Conservation (phyloP, 2,888 invertebrate genomes). For the Cremastobaeus sp. region DNA sequence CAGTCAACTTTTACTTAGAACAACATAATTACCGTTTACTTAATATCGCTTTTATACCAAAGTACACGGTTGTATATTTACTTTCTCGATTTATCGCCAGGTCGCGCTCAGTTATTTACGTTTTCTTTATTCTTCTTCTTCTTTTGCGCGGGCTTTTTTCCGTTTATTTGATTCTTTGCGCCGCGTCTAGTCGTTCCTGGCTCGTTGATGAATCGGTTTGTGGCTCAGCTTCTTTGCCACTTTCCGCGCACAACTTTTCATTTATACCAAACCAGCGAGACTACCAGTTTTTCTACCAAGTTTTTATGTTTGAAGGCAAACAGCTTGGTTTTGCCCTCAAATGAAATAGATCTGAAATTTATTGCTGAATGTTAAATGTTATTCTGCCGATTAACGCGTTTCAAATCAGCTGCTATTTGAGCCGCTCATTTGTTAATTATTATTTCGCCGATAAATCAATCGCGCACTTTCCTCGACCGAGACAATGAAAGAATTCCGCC, state of each 20-base stretch:
- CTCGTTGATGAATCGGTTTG: constrained; percentile 60
- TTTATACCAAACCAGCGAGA: constrained; percentile 37
- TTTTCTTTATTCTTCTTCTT: constrained; percentile 58
- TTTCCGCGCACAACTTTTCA: constrained; percentile 40
- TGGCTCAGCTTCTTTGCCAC: constrained; percentile 55
- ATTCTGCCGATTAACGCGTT: constrained; percentile 16
- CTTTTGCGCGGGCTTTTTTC: constrained; percentile 46
- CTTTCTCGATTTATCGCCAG: constrained; percentile 57
- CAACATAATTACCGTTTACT: constrained; percentile 57
- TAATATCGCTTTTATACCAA: constrained; percentile 54
- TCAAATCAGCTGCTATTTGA: too few relatives aligned
- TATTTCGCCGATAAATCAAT: background rate
- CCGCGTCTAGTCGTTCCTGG: constrained; percentile 49
- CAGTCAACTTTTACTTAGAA: constrained; percentile 39
- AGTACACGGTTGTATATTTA: constrained; percentile 47
- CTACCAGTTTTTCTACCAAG: constrained; percentile 37
- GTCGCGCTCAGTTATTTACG: constrained; percentile 51
- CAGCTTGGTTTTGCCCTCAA: constrained; percentile 32
- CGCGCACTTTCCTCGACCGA: background rate
- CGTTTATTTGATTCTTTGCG: constrained; percentile 54
- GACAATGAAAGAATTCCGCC: background rate
- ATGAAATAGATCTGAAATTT: constrained; percentile 33
- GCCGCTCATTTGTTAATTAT: too few relatives aligned
- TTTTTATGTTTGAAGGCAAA: constrained; percentile 40
- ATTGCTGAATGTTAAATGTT: constrained; percentile 13